A percentile compares a stretch with the other conserved stretches of the same genome.
Evolutionary conservation across 2,797 vertebrate genomes (phyloP).

Genomic region (Melanotaenia maccullochi): DNA sequence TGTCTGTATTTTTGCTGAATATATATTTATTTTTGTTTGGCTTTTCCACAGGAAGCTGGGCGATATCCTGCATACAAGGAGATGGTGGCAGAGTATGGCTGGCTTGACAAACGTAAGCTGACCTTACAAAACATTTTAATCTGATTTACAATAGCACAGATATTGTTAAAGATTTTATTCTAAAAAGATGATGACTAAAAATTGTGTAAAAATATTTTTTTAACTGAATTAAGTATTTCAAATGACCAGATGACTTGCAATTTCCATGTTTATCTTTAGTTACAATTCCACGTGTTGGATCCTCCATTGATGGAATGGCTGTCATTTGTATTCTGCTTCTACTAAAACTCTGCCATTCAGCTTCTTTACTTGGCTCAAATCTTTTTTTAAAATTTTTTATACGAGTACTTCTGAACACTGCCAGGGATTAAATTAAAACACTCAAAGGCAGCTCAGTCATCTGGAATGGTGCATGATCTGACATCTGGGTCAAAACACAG

Average conservation of each 20-base stretch:
- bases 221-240: no score
- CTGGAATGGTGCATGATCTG: constrained; percentile 46
- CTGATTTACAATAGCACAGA: not conserved
- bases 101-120: constrained; percentile 92
- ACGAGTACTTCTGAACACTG: constrained; percentile 42
- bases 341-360: constrained; percentile 26
- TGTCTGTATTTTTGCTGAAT: constrained; percentile 7
- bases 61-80: constrained; percentile 98
- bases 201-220: not conserved
- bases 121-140: not conserved
- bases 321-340: constrained; percentile 16
- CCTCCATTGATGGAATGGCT: constrained; percentile 3
- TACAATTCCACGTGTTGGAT: constrained; percentile 8
- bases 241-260: not conserved
- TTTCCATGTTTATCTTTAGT: constrained; percentile 5
- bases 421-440: constrained; percentile 51
- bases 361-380: constrained; percentile 10
- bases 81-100: constrained; percentile 98
- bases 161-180: not conserved
- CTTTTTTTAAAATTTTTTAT: constrained; percentile 36
- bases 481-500: constrained; percentile 52
- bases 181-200: not conserved
- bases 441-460: constrained; percentile 49
- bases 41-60: constrained; percentile 88
- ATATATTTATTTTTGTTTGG: constrained; percentile 2